These are phyloP conservation scores for Halisarca cf. caerulea DNA, from an alignment of 37 sponge, comb jelly and placozoan genomes.

Conservation along the genomic window DNA sequence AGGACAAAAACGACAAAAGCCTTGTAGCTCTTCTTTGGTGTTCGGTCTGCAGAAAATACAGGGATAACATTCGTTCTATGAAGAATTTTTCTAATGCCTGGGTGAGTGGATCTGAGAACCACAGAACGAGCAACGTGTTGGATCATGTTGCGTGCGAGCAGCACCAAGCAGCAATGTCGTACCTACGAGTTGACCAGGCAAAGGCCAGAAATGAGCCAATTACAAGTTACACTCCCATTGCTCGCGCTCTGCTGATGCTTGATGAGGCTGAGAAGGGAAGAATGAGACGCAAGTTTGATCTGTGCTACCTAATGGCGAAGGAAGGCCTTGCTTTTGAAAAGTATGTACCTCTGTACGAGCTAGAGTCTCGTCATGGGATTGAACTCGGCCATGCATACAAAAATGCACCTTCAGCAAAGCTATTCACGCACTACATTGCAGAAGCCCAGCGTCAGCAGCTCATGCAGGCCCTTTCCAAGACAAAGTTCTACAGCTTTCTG, in stretches of 20 bases:
- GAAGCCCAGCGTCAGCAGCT: not conserved
- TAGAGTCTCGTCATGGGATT: not conserved
- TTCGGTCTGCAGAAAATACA: slow-evolving; percentile 39
- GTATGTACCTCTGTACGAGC: not conserved
- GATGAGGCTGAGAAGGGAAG: slow-evolving; percentile 15
- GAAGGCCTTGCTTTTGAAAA: slow-evolving; percentile 45
- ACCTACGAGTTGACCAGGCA: slow-evolving; percentile 11
- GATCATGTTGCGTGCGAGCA: slow-evolving; percentile 46
- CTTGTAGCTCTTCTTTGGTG: slow-evolving; percentile 37
- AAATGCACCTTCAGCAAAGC: slow-evolving; percentile 7
- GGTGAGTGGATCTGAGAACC: slow-evolving; percentile 41
- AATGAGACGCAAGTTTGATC: slow-evolving; percentile 50
- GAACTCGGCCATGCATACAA: slow-evolving; percentile 17
- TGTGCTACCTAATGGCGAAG: slow-evolving; percentile 47
- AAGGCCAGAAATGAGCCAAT: slow-evolving; percentile 32
- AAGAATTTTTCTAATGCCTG: slow-evolving; percentile 49
- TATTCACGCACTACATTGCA: slow-evolving; percentile 20
- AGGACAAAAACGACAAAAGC: slow-evolving; percentile 12
- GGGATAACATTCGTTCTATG: slow-evolving; percentile 26
- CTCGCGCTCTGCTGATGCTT: slow-evolving; percentile 20
- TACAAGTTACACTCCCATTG: slow-evolving; percentile 41
- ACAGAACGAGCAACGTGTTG: slow-evolving; percentile 47
- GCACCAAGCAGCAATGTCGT: slow-evolving; percentile 37
- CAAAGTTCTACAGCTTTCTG: slow-evolving; percentile 53
- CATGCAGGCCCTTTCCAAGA: not conserved